Evolutionary conservation across 2,888 invertebrate species (phyloP).

Genomic region (Tetropium fuscum): DNA sequence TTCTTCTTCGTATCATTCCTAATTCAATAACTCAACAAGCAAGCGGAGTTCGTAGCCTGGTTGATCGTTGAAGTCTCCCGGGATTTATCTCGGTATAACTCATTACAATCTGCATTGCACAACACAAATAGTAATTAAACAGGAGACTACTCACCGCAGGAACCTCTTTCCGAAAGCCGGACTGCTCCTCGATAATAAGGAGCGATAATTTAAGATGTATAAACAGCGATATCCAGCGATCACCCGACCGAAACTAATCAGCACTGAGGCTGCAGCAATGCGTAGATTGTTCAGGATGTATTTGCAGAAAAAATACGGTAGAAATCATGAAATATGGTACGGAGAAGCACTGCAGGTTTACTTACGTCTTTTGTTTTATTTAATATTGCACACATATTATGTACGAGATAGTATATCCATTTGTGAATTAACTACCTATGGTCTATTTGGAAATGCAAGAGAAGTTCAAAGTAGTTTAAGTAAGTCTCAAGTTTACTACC

Average conservation of each 20-base stretch:
- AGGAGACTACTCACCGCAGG: conserved; percentile 45
- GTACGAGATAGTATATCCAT: too few species aligned
- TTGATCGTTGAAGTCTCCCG: conserved; percentile 23
- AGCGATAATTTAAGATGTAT: conserved; percentile 30
- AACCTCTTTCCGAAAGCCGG: conserved; percentile 14
- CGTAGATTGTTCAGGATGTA: conserved; percentile 21
- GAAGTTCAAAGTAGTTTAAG: too few species aligned
- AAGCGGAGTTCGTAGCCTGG: not conserved
- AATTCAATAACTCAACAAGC: not conserved
- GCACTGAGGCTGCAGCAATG: conserved; percentile 18
- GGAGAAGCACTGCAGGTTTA: not conserved
- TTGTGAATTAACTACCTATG: too few species aligned
- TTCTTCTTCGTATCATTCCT: too few species aligned
- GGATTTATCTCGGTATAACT: conserved; percentile 45
- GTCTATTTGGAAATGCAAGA: too few species aligned
- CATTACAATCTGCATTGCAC: conserved; percentile 49
- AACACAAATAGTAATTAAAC: conserved; percentile 49
- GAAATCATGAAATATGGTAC: conserved; percentile 15
- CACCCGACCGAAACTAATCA: conserved; percentile 38
- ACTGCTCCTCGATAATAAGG: conserved; percentile 28
- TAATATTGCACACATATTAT: too few species aligned
- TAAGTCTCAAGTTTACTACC: too few species aligned
- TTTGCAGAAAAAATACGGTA: conserved; percentile 18
- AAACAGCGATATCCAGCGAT: conserved; percentile 31
- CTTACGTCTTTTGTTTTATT: too few species aligned